A percentile compares a stretch with the other conserved stretches of the same genome.
Conservation (phyloP, 2,888 invertebrate genomes). For the Dynastes grantii region DNA sequence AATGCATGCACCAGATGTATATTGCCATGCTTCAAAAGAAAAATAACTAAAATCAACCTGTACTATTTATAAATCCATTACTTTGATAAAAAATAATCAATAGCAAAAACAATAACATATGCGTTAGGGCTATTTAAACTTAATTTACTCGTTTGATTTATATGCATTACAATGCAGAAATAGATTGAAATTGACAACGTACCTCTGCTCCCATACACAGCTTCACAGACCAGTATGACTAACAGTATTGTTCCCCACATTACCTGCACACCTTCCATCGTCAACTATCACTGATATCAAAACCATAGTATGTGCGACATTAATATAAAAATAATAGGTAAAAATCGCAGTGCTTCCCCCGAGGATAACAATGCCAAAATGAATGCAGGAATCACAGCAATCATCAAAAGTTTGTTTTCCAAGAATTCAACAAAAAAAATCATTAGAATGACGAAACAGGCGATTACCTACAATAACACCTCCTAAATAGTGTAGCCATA, state of each 20-base stretch:
- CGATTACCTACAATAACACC: background rate
- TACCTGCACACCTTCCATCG: conserved; percentile 26
- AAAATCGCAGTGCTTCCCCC: conserved; percentile 29
- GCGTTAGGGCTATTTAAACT: too few species aligned
- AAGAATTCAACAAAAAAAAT: conserved; percentile 5
- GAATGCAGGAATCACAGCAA: conserved; percentile 8
- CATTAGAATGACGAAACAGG: background rate
- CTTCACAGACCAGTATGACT: conserved; percentile 1
- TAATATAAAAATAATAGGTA: conserved; percentile 32
- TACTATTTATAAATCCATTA: background rate
- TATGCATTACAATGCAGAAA: background rate
- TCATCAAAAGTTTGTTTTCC: conserved; percentile 19
- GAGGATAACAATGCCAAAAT: conserved; percentile 20
- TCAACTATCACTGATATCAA: conserved; percentile 3
- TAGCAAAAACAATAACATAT: background rate
- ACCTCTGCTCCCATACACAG: conserved; percentile 22
- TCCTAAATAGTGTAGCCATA: too few species aligned
- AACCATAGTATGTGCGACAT: background rate
- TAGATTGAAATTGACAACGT: background rate
- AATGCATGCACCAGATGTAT: too few species aligned
- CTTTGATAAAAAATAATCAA: background rate
- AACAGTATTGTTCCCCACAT: conserved; percentile 10
- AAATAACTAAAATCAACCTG: background rate
- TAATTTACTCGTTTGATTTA: background rate
- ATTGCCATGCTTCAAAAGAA: background rate